Conservation (phyloP, 2,888 invertebrate genomes). For the Eupithecia exiguata region DNA sequence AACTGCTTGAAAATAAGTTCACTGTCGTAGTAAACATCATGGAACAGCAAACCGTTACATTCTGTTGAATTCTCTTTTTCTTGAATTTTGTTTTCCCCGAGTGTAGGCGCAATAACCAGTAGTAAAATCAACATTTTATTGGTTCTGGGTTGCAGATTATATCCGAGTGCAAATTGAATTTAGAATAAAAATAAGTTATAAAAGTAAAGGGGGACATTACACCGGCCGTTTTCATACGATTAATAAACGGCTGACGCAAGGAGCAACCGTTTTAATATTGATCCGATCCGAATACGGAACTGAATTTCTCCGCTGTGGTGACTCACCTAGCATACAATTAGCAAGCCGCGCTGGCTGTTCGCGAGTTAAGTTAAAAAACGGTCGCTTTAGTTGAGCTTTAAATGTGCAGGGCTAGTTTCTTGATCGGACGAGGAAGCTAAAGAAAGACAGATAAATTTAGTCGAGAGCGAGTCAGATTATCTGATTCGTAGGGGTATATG, state of each 20-base stretch:
- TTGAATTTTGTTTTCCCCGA: conserved; percentile 9
- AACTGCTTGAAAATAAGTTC: conserved; percentile 57
- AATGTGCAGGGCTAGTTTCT: no score
- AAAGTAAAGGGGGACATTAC: background rate
- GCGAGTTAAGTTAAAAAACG: no score
- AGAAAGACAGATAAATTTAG: no score
- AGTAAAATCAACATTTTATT: conserved; percentile 43
- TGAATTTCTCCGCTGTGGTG: no score
- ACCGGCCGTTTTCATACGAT: background rate
- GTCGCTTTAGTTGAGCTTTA: no score
- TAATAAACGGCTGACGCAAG: background rate
- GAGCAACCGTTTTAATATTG: background rate
- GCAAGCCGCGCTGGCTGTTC: no score
- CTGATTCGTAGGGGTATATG: no score
- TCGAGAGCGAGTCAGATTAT: no score
- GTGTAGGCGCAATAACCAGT: conserved; percentile 36
- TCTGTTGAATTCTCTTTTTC: conserved; percentile 33
- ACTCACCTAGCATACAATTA: no score
- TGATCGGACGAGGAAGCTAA: no score
- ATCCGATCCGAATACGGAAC: background rate
- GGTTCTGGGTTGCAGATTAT: conserved; percentile 24
- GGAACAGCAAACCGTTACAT: conserved; percentile 68
- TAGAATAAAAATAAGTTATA: background rate
- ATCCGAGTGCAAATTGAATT: background rate
- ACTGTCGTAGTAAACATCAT: conserved; percentile 65